These are phyloP conservation scores for Sebastolobus alascanus DNA, from an alignment of 2,797 vertebrate genomes.

Conservation along the genomic window DNA sequence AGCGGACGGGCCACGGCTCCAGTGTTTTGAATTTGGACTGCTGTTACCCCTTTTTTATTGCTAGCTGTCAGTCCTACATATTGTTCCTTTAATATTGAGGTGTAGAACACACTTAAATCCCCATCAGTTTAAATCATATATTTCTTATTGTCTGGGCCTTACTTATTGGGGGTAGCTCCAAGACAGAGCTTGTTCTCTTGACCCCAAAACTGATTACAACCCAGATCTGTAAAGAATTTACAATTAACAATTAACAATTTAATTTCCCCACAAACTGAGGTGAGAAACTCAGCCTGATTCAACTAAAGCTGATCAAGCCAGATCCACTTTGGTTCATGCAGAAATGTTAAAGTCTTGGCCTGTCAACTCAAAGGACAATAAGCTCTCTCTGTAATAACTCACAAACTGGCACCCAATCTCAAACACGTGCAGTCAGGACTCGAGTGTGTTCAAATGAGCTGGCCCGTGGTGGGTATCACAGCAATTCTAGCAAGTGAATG, in stretches of 20 bases:
- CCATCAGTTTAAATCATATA: background rate
- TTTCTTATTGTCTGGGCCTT: background rate
- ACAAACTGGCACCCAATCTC: background rate
- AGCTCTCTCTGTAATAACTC: conserved; percentile 10
- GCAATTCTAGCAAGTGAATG: background rate
- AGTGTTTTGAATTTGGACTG: too few species aligned
- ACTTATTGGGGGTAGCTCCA: background rate
- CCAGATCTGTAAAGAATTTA: background rate
- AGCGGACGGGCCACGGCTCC: too few species aligned
- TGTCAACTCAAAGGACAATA: conserved; percentile 19
- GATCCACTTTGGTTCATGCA: background rate
- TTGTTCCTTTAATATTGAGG: background rate
- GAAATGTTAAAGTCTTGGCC: conserved; percentile 2
- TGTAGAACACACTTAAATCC: background rate
- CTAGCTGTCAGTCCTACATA: background rate
- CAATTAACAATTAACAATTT: background rate
- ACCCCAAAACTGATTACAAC: background rate
- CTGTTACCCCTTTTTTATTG: too few species aligned
- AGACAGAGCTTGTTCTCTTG: background rate
- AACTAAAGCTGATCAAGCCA: conserved; percentile 19
- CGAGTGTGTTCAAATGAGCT: background rate
- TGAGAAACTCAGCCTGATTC: conserved; percentile 1
- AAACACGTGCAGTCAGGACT: background rate
- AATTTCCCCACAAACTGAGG: conserved; percentile 1
- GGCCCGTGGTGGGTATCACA: background rate